Conservation (phyloP, 2,888 invertebrate species). For the Pammene aurita region DNA sequence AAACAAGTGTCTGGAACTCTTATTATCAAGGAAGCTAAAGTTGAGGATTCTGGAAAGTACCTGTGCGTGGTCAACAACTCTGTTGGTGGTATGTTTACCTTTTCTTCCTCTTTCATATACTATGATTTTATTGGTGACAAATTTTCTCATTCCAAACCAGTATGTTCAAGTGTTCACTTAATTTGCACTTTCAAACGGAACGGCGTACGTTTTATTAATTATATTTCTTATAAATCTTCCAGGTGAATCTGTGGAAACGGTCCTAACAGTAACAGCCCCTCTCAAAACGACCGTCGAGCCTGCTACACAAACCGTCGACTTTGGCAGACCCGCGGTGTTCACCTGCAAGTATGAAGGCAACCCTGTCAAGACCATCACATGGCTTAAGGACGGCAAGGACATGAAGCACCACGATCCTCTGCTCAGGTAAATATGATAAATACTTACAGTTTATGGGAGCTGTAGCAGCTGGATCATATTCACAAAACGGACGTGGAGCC, state of each 20-base stretch:
- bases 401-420: slow-evolving; percentile 92
- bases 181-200: too few relatives aligned
- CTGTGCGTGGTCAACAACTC: slow-evolving; percentile 97
- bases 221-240: slow-evolving; percentile 69
- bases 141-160: too few relatives aligned
- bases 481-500: too few relatives aligned
- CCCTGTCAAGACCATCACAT: slow-evolving; percentile 94
- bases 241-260: slow-evolving; percentile 95
- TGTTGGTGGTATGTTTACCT: slow-evolving; percentile 86
- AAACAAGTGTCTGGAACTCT: slow-evolving; percentile 97
- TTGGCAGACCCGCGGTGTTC: slow-evolving; percentile 95
- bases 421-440: slow-evolving; percentile 73
- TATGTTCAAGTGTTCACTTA: too few relatives aligned
- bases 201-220: neutral
- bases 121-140: neutral
- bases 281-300: slow-evolving; percentile 95
- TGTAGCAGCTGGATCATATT: neutral
- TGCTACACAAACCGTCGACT: slow-evolving; percentile 95
- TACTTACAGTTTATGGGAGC: neutral
- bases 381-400: slow-evolving; percentile 96
- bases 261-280: slow-evolving; percentile 95
- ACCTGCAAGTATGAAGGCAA: slow-evolving; percentile 96
- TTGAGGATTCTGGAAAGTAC: slow-evolving; percentile 97
- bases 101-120: slow-evolving; percentile 15
- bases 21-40: slow-evolving; percentile 94